Conservation (phyloP, 2,797 vertebrate genomes). For the Thunnus albacares region DNA sequence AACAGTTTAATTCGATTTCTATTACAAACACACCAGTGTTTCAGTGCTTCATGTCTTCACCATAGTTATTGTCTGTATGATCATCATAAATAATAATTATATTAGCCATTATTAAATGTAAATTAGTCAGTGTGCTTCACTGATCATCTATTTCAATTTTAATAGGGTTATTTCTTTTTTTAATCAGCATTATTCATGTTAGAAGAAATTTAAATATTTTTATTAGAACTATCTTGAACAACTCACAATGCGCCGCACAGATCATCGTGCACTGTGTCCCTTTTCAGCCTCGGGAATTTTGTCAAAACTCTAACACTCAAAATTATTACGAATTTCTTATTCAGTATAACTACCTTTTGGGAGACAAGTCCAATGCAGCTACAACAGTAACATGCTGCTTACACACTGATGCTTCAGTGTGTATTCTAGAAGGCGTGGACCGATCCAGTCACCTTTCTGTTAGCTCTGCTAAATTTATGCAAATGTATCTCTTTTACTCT, state of each 20-base stretch:
- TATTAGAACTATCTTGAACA: conserved; percentile 12
- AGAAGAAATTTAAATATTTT: conserved; percentile 43
- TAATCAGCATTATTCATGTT: conserved; percentile 20
- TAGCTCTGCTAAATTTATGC: too few relatives aligned
- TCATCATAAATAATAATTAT: conserved; percentile 40
- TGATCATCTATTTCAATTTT: conserved; percentile 28
- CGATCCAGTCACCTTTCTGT: too few relatives aligned
- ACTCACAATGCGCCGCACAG: not conserved
- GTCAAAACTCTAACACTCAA: conserved; percentile 30
- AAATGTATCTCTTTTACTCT: too few relatives aligned
- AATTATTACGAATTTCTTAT: conserved; percentile 50
- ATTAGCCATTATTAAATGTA: conserved; percentile 34
- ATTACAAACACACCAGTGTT: not conserved
- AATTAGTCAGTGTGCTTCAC: conserved; percentile 32
- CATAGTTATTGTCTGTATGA: conserved; percentile 8
- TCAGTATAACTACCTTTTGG: conserved; percentile 42
- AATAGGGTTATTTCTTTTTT: conserved; percentile 24
- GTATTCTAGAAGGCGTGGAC: too few relatives aligned
- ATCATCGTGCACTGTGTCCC: conserved; percentile 18
- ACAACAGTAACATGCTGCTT: too few relatives aligned
- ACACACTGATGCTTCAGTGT: too few relatives aligned
- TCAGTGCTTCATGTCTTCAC: conserved; percentile 8
- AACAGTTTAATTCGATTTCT: not conserved
- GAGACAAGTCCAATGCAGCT: conserved; percentile 32
- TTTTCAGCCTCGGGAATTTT: conserved; percentile 34